Conservation (phyloP, 2,888 invertebrate genomes). For the Podabrus alpinus region DNA sequence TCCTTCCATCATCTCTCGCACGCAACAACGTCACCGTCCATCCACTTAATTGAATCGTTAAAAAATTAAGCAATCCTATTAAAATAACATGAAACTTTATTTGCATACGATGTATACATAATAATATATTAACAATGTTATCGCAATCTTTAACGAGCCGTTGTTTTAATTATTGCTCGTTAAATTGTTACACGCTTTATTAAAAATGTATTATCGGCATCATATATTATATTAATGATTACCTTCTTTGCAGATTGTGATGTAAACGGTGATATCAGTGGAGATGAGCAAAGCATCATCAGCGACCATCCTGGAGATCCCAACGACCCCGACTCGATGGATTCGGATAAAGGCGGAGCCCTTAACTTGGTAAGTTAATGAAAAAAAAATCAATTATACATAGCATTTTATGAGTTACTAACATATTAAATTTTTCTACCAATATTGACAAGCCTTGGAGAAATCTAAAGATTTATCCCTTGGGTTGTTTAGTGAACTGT, state of each 20-base stretch:
- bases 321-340: constrained; percentile 66
- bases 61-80: neutral
- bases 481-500: constrained; percentile 44
- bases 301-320: constrained; percentile 62
- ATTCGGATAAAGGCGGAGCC: constrained; percentile 64
- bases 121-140: neutral
- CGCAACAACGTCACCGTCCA: too few relatives aligned
- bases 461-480: constrained; percentile 41
- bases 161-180: constrained; percentile 9
- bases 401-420: constrained; percentile 11
- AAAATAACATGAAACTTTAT: neutral
- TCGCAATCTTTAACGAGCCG: neutral
- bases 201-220: neutral
- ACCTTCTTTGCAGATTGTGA: constrained; percentile 60
- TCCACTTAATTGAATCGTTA: neutral
- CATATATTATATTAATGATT: constrained; percentile 5
- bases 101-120: neutral
- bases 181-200: constrained; percentile 6
- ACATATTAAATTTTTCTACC: constrained; percentile 43
- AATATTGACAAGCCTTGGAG: constrained; percentile 40
- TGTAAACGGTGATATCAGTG: constrained; percentile 65
- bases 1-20: neutral
- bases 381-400: constrained; percentile 15
- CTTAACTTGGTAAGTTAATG: constrained; percentile 64
- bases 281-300: constrained; percentile 64